A percentile compares a stretch with the other conserved stretches of the same genome.
phyloP scores from a whole-genome alignment of 2,113 vertebrate genomes.

The Mobula birostris region DNA sequence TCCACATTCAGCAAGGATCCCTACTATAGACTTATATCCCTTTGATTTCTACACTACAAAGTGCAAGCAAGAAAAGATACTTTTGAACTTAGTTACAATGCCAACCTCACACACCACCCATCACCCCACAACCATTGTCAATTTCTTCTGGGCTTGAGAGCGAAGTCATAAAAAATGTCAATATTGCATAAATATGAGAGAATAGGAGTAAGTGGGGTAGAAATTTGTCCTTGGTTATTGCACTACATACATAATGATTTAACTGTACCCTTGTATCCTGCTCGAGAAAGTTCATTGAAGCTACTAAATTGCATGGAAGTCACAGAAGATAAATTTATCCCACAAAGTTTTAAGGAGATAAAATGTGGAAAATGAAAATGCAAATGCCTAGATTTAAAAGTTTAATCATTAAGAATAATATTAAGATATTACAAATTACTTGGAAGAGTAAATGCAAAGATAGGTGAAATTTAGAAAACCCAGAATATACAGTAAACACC shows the following conservation, averaged over 20 bases:
- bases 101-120: too few relatives aligned
- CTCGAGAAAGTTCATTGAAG: too few relatives aligned
- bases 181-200: neutral
- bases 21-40: neutral
- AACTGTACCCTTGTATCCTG: too few relatives aligned
- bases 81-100: neutral
- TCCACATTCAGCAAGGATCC: neutral
- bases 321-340: too few relatives aligned
- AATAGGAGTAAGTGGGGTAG: neutral
- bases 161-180: neutral
- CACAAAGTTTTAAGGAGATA: neutral
- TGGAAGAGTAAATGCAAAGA: neutral
- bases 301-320: too few relatives aligned
- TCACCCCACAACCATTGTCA: neutral
- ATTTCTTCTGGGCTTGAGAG: neutral
- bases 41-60: neutral
- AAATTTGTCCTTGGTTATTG: too few relatives aligned
- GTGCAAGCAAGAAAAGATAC: neutral
- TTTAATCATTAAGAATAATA: neutral
- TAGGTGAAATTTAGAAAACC: neutral
- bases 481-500: neutral
- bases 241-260: too few relatives aligned
- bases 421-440: neutral
- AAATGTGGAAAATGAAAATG: neutral
- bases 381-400: neutral